phyloP scores from a whole-genome alignment of 2,888 invertebrate genomes.

The Drosophila meridiana region DNA sequence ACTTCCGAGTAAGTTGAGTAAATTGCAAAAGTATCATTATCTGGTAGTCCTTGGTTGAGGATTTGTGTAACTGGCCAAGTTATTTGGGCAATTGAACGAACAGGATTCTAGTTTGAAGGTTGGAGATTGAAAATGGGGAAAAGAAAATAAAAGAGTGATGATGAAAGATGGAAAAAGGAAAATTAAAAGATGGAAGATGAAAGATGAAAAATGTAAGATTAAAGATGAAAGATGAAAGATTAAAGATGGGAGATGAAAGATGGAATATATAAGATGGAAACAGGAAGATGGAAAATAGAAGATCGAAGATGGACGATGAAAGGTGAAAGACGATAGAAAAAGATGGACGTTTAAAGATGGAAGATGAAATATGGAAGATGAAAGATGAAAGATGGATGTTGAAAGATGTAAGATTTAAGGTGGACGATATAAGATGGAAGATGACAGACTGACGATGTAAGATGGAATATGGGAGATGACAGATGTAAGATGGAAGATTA shows the following conservation, averaged over 20 bases:
- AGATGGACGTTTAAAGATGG: not conserved
- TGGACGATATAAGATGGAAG: not conserved
- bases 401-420: not conserved
- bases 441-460: not conserved
- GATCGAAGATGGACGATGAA: not conserved
- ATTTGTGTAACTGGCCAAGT: slow-evolving; percentile 2
- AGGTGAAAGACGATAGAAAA: not conserved
- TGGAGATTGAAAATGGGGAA: too few relatives aligned
- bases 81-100: not conserved
- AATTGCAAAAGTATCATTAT: slow-evolving; percentile 3
- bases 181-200: not conserved
- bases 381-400: not conserved
- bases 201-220: not conserved
- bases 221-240: not conserved
- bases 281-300: not conserved
- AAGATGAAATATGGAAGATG: not conserved
- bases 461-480: too few relatives aligned
- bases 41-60: not conserved
- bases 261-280: not conserved
- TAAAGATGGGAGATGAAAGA: not conserved
- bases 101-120: not conserved
- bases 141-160: too few relatives aligned
- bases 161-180: not conserved
- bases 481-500: too few relatives aligned
- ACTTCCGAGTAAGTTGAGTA: not conserved